Percentiles rank a stretch among this genome's conserved stretches.
Evolutionary conservation across 1,140 invertebrate species (phyloP).

Genomic region (Bombus confusus): DNA sequence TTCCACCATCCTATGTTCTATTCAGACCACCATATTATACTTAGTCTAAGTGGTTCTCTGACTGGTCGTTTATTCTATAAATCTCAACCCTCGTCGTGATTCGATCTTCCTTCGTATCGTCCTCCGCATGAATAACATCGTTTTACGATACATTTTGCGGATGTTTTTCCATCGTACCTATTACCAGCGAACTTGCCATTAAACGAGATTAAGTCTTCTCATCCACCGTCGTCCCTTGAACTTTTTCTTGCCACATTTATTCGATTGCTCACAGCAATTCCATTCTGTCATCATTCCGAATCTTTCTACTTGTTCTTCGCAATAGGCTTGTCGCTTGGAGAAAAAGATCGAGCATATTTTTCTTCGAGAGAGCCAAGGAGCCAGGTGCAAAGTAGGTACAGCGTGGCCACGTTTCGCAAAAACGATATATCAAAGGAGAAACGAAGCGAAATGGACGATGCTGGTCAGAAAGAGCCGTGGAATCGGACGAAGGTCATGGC

Average conservation of each 20-base stretch:
- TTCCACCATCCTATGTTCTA: neutral
- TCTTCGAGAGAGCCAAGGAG: too few relatives aligned
- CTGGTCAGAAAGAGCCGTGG: conserved; percentile 5
- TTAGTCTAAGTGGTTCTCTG: neutral
- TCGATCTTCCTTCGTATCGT: neutral
- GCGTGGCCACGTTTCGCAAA: conserved; percentile 18
- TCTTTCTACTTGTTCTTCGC: neutral
- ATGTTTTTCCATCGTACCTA: neutral
- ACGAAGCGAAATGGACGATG: conserved; percentile 14
- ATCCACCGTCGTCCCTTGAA: neutral
- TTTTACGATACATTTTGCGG: neutral
- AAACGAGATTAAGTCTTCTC: neutral
- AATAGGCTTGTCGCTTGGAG: rapidly evolving
- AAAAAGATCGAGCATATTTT: too few relatives aligned
- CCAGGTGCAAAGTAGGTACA: too few relatives aligned
- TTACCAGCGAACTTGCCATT: neutral
- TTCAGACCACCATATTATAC: neutral
- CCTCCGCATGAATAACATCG: neutral
- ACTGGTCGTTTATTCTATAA: neutral
- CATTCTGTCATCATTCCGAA: rapidly evolving
- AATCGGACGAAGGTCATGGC: conserved; percentile 46
- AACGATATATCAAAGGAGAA: conserved; percentile 54
- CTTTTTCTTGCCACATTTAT: neutral
- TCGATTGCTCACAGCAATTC: neutral
- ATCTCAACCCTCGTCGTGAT: neutral